These are phyloP conservation scores for Tuberolachnus salignus DNA, from an alignment of 2,888 invertebrate genomes.

Conservation along the genomic window DNA sequence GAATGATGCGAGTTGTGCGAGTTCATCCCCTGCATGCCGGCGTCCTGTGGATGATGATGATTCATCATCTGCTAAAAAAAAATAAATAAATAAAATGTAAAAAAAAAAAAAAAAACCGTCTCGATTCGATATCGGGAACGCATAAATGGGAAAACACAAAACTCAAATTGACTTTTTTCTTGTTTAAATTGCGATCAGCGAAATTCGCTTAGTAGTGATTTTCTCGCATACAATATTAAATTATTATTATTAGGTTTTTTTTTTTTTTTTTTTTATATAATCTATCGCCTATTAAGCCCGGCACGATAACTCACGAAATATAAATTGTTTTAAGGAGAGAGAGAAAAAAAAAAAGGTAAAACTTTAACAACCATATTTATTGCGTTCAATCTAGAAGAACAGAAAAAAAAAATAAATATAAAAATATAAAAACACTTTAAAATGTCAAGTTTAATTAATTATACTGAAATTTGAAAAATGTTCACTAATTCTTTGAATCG, in stretches of 20 bases:
- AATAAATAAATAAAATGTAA: too few relatives aligned
- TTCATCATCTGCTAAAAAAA: conserved; percentile 46
- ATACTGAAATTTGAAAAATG: neutral
- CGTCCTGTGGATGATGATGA: conserved; percentile 43
- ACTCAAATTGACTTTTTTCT: too few relatives aligned
- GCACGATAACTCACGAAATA: too few relatives aligned
- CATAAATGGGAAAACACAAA: too few relatives aligned
- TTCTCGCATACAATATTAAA: too few relatives aligned
- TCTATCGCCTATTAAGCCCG: too few relatives aligned
- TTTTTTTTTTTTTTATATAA: too few relatives aligned
- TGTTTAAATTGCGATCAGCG: too few relatives aligned
- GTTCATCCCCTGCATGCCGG: conserved; percentile 50
- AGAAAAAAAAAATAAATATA: neutral
- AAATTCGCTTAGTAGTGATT: too few relatives aligned
- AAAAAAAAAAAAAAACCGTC: too few relatives aligned
- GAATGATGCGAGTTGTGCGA: conserved; percentile 50
- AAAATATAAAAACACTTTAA: neutral
- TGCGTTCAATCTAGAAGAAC: neutral
- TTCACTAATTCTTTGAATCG: conserved; percentile 6
- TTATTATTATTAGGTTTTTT: too few relatives aligned
- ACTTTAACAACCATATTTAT: neutral
- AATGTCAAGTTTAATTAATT: conserved; percentile 17
- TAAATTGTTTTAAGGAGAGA: neutral
- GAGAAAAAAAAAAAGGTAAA: neutral
- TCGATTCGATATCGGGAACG: neutral